Conservation (phyloP, 2,888 invertebrate genomes). For the Furcula furcula region DNA sequence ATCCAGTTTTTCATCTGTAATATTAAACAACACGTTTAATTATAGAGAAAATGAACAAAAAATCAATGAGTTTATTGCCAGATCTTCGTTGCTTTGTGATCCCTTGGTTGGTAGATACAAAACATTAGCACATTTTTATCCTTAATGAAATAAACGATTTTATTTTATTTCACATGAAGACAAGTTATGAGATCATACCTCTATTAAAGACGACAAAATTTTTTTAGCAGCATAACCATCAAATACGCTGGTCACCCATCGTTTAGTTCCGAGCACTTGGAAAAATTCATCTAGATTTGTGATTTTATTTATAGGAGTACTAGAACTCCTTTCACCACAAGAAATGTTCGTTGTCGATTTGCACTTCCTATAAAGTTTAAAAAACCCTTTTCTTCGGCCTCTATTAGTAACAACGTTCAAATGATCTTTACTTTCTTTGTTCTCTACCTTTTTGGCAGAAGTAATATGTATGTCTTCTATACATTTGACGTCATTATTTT, state of each 20-base stretch:
- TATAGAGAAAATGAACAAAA: too few relatives aligned
- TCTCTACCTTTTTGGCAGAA: neutral
- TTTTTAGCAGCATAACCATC: constrained; percentile 46
- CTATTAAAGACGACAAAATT: constrained; percentile 47
- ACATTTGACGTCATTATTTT: constrained; percentile 5
- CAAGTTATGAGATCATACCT: too few relatives aligned
- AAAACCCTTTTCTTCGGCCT: constrained; percentile 35
- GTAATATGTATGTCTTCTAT: constrained; percentile 11
- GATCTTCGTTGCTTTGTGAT: too few relatives aligned
- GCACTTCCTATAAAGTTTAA: constrained; percentile 55
- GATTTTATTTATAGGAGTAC: constrained; percentile 49
- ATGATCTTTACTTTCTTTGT: constrained; percentile 1
- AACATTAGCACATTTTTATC: too few relatives aligned
- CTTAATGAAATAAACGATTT: too few relatives aligned
- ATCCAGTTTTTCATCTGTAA: constrained; percentile 65
- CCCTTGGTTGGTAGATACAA: too few relatives aligned
- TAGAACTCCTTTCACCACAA: constrained; percentile 8
- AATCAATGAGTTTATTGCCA: too few relatives aligned
- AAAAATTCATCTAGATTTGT: constrained; percentile 63
- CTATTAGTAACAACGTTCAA: constrained; percentile 11
- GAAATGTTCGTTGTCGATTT: constrained; percentile 52
- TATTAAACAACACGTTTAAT: neutral
- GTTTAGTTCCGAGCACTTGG: constrained; percentile 52
- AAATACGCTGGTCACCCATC: constrained; percentile 46
- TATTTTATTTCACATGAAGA: too few relatives aligned